Evolutionary conservation across 1,140 invertebrate genomes (phyloP).

Genomic region (Cataglyphis hispanica): DNA sequence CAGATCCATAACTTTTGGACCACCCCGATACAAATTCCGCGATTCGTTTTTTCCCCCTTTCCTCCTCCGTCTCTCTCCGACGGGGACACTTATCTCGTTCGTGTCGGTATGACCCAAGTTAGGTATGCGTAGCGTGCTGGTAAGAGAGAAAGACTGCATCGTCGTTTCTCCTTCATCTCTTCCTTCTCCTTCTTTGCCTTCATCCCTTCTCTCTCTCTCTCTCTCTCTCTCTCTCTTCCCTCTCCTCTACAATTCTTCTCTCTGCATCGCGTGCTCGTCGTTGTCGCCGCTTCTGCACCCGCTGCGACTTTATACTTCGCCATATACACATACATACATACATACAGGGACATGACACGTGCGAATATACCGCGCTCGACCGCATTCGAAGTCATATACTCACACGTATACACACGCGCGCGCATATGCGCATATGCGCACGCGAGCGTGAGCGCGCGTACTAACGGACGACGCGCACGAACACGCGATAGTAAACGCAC

Average conservation of each 20-base stretch:
- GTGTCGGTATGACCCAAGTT: conserved; percentile 74
- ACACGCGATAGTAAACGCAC: conserved; percentile 57
- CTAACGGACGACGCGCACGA: conserved; percentile 54
- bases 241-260: conserved; percentile 39
- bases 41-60: conserved; percentile 63
- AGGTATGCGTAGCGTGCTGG: conserved; percentile 69
- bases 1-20: conserved; percentile 76
- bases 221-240: neutral
- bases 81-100: conserved; percentile 77
- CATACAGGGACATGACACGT: neutral
- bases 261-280: conserved; percentile 65
- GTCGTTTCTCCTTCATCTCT: conserved; percentile 23
- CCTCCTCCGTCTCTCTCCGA: conserved; percentile 15
- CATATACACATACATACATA: conserved; percentile 13
- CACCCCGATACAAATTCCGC: conserved; percentile 79
- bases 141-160: conserved; percentile 48
- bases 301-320: conserved; percentile 67
- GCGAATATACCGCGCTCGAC: conserved; percentile 32
- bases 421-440: neutral
- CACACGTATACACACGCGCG: conserved; percentile 4
- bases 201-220: neutral
- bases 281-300: conserved; percentile 71
- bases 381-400: conserved; percentile 47
- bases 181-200: neutral
- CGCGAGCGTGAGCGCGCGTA: conserved; percentile 32